These are phyloP conservation scores for Liopterus haemorrhoidalis DNA, from an alignment of 2,888 invertebrate genomes.

Conservation along the genomic window DNA sequence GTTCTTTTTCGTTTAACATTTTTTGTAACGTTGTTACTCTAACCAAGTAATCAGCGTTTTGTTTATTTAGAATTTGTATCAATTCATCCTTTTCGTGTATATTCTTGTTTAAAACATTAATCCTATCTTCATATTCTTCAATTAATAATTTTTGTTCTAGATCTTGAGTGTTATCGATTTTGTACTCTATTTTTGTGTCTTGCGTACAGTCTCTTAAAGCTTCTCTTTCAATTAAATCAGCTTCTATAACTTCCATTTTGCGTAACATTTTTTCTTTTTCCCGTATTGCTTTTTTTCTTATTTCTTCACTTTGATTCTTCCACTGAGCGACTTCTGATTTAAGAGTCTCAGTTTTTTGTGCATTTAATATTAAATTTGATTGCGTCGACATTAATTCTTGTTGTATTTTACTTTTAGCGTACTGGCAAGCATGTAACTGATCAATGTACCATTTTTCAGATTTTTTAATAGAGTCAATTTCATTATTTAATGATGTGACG, in stretches of 20 bases:
- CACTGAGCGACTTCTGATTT: slow-evolving; percentile 18
- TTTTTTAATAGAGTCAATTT: slow-evolving; percentile 20
- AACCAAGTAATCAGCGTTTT: slow-evolving; percentile 20
- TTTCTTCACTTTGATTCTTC: slow-evolving; percentile 18
- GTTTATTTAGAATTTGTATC: slow-evolving; percentile 14
- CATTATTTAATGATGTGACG: slow-evolving; percentile 17
- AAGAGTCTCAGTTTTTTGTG: slow-evolving; percentile 18
- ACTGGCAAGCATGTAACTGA: slow-evolving; percentile 22
- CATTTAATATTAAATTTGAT: slow-evolving; percentile 17
- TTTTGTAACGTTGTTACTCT: slow-evolving; percentile 22
- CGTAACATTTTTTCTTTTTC: slow-evolving; percentile 19
- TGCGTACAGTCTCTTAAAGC: slow-evolving; percentile 19
- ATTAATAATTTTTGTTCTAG: slow-evolving; percentile 10
- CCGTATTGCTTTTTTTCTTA: slow-evolving; percentile 20
- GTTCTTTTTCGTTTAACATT: slow-evolving; percentile 21
- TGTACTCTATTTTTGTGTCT: slow-evolving; percentile 14
- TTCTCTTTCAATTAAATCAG: slow-evolving; percentile 22
- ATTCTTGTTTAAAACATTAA: slow-evolving; percentile 13
- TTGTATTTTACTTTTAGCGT: slow-evolving; percentile 21
- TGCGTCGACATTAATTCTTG: slow-evolving; percentile 21
- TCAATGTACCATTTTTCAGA: slow-evolving; percentile 23
- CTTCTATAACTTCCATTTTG: slow-evolving; percentile 20
- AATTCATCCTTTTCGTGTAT: slow-evolving; percentile 10
- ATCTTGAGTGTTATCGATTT: slow-evolving; percentile 10
- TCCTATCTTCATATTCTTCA: slow-evolving; percentile 16